A percentile compares a stretch with the other conserved stretches of the same genome.
Conservation (phyloP, 2,797 vertebrate species). For the Microctenopoma stevenorrisi region DNA sequence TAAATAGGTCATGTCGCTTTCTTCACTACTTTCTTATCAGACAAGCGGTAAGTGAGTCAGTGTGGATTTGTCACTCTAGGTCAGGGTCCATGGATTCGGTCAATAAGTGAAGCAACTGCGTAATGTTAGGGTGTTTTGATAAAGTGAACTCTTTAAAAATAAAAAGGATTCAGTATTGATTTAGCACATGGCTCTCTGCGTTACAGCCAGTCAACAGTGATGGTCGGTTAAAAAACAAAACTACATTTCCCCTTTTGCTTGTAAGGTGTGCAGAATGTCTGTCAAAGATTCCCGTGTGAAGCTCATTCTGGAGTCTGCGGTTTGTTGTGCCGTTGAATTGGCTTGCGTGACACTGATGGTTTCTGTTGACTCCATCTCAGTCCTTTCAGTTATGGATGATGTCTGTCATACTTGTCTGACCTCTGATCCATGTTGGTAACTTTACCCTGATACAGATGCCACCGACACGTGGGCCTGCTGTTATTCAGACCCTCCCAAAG, state of each 20-base stretch:
- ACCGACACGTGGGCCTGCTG: conserved; percentile 23
- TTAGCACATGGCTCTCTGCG: too few species aligned
- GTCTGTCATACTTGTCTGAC: neutral
- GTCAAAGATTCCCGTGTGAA: neutral
- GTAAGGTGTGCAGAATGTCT: too few species aligned
- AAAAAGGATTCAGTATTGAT: too few species aligned
- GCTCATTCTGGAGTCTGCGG: too few species aligned
- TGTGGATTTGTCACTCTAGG: conserved; percentile 33
- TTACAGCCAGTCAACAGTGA: too few species aligned
- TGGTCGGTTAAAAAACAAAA: too few species aligned
- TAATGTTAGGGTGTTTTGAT: neutral
- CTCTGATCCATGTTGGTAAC: conserved; percentile 33
- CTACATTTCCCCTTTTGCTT: too few species aligned
- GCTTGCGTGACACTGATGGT: neutral
- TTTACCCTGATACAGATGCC: conserved; percentile 27
- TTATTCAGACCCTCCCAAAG: conserved; percentile 19
- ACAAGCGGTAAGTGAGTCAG: conserved; percentile 4
- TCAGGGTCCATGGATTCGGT: conserved; percentile 32
- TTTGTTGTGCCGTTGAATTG: neutral
- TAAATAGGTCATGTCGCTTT: neutral
- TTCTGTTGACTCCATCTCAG: neutral
- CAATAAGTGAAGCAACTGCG: neutral
- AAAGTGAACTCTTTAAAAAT: neutral
- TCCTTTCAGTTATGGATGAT: neutral
- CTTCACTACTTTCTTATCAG: conserved; percentile 38